Evolutionary conservation across 2,113 vertebrate genomes (phyloP), one percentile per base, ranked within the genome.

Genomic region (Laterallus jamaicensis): DNA sequence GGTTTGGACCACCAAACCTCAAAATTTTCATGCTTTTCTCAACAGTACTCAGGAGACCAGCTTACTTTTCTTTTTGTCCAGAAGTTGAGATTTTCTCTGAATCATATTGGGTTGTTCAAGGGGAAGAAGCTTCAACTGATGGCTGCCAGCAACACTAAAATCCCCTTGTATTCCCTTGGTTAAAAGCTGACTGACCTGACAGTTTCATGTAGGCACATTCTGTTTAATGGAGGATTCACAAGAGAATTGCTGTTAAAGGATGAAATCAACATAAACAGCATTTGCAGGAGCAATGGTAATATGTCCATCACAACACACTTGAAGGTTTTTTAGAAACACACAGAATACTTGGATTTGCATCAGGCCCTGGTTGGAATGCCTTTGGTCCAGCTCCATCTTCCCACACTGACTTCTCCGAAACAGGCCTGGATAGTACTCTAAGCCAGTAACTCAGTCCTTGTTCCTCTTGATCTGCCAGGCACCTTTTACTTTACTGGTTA

Each of bases 321-420:
- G 10, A 88, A 69, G 26, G 6, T 5, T 2, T 63, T 88, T 87
- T 82, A 79, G 69, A 78, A 91, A 39, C 22, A 26, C n/a, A 66
- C 12, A 24, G 11, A 37, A 59, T 78, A 54, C 12, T 76, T 85
- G 21, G 6, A 28, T 66, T 85, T 90, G 70, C 91, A 76, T 66
- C 54, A 62, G 54, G 22, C 8, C 52, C 29, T 63, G 26, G 59
- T 87, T 77, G 67, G 58, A 69, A 86, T 80, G 55, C 70, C 44
- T 88, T 92, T 88, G 29, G 50, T 88, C 49, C 54, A 49, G 39
- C 15, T 71, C 58, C 11, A 5, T 76, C 52, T 52, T 92, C 5
- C 10, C 54, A 76, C 1, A 0, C 52, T 73, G 26, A 49, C 49
- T 85, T 39, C 52, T 85, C 66, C 20, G 12, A 79, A 17, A 0